A percentile compares a stretch with the other conserved stretches of the same genome.
These are phyloP conservation scores for Aplodontia rufa DNA, from an alignment of 2,113 vertebrate species.

Conservation along the genomic window DNA sequence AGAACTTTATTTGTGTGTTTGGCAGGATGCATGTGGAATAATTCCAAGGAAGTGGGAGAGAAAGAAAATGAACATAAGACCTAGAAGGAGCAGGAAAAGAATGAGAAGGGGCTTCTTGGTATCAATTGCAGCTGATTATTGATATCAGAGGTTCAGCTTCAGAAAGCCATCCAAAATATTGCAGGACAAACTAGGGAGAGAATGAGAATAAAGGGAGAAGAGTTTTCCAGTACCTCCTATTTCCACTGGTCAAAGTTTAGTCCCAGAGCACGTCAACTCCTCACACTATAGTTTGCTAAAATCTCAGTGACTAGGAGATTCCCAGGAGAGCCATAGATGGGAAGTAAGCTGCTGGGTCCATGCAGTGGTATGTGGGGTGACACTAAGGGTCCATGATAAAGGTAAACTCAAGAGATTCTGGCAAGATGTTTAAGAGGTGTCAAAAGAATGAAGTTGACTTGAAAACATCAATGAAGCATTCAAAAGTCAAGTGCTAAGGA, in stretches of 20 bases:
- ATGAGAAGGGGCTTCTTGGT: neutral
- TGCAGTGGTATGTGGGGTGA: neutral
- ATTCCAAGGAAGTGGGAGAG: neutral
- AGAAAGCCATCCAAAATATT: neutral
- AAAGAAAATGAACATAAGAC: neutral
- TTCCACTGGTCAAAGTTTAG: neutral
- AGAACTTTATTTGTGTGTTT: neutral
- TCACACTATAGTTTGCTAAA: neutral
- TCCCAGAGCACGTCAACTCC: neutral
- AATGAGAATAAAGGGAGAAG: neutral
- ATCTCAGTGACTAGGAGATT: neutral
- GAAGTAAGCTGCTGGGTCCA: neutral
- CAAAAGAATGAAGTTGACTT: neutral
- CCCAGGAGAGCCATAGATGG: neutral
- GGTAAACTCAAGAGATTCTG: neutral
- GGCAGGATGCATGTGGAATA: neutral
- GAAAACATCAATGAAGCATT: slow-evolving; percentile 4
- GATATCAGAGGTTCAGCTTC: neutral
- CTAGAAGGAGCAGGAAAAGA: neutral
- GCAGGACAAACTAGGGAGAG: neutral
- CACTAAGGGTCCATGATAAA: neutral
- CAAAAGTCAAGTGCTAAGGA: no score
- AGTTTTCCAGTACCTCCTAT: neutral
- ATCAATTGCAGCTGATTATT: neutral
- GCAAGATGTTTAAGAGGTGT: neutral